phyloP scores from a whole-genome alignment of 2,888 invertebrate species.

The Drosophila putrida region DNA sequence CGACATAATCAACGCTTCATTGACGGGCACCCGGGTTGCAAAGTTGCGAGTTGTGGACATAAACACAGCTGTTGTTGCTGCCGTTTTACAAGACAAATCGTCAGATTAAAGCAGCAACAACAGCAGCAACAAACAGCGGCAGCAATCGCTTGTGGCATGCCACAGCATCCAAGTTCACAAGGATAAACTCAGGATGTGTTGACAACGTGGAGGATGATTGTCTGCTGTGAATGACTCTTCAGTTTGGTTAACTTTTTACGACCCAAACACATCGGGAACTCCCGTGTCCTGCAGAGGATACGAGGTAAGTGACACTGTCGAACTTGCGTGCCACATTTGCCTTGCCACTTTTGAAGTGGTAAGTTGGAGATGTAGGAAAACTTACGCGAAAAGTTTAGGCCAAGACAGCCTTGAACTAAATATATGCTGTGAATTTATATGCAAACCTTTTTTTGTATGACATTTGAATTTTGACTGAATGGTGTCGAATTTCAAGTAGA shows the following conservation, averaged over 20 bases:
- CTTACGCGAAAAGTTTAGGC: slow-evolving; percentile 4
- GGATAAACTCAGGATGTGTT: slow-evolving; percentile 28
- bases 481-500: neutral
- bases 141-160: slow-evolving; percentile 36
- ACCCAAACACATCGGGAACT: slow-evolving; percentile 11
- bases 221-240: slow-evolving; percentile 35
- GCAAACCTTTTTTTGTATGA: neutral
- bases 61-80: slow-evolving; percentile 56
- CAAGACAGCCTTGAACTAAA: slow-evolving; percentile 1
- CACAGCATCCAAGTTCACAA: slow-evolving; percentile 21
- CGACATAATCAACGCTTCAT: slow-evolving; percentile 77
- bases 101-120: slow-evolving; percentile 34
- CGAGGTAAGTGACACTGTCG: neutral
- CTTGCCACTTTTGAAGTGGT: neutral
- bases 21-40: slow-evolving; percentile 47
- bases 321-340: slow-evolving; percentile 19
- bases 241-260: slow-evolving; percentile 59
- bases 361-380: slow-evolving; percentile 2
- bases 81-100: slow-evolving; percentile 55
- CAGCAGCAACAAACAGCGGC: slow-evolving; percentile 26
- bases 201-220: neutral
- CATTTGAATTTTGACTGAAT: neutral
- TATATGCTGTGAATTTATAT: neutral
- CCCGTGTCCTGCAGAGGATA: neutral
- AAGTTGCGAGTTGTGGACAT: slow-evolving; percentile 51